phyloP scores from a whole-genome alignment of 2,888 invertebrate genomes.

The Dexiosoma caninum region DNA sequence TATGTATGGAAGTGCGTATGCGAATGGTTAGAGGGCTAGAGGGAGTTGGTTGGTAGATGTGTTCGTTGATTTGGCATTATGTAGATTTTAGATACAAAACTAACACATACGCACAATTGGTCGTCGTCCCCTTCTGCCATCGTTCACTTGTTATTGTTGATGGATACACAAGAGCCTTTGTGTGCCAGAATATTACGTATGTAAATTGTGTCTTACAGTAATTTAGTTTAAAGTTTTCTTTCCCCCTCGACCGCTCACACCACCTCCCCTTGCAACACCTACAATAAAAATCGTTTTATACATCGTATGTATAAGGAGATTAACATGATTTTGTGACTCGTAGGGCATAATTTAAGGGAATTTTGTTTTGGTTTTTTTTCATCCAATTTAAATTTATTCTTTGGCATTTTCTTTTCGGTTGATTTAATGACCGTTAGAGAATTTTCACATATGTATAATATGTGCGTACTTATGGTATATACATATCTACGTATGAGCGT shows the following conservation, averaged over 20 bases:
- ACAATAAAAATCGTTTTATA: slow-evolving; percentile 19
- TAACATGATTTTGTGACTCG: slow-evolving; percentile 43
- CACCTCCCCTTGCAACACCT: neutral
- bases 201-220: slow-evolving; percentile 54
- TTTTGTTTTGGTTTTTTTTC: neutral
- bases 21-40: neutral
- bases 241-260: neutral
- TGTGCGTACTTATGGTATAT: too few species aligned
- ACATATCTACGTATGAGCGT: too few species aligned
- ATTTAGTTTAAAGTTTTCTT: slow-evolving; percentile 50
- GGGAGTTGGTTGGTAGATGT: slow-evolving; percentile 28
- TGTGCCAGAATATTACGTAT: slow-evolving; percentile 31
- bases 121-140: neutral
- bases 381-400: slow-evolving; percentile 40
- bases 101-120: slow-evolving; percentile 23
- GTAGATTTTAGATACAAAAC: slow-evolving; percentile 38
- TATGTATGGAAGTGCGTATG: neutral
- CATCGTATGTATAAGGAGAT: slow-evolving; percentile 27
- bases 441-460: slow-evolving; percentile 11
- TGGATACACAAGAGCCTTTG: slow-evolving; percentile 5
- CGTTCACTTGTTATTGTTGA: neutral
- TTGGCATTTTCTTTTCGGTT: slow-evolving; percentile 40
- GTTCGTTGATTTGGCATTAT: slow-evolving; percentile 46
- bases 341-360: slow-evolving; percentile 20
- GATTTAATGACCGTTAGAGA: slow-evolving; percentile 53